Evolutionary conservation across 2,797 vertebrate genomes (phyloP), one percentile per base, ranked within the genome.

Genomic region (Channa striata): DNA sequence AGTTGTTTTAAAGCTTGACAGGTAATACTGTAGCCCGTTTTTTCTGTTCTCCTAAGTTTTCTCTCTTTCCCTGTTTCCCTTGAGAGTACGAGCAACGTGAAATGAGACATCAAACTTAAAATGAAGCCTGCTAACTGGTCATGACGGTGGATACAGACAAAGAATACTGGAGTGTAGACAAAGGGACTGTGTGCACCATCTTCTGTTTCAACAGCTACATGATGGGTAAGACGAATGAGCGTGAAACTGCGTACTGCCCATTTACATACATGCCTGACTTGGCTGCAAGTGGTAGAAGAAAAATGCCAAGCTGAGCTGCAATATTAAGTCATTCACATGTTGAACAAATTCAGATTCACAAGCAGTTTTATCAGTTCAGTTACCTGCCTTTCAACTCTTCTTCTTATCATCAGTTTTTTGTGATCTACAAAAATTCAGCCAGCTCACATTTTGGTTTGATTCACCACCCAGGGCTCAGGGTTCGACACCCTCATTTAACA

Each of bases 51-150:
- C 13, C 16, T 61, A 70, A 67, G 47, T 52, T n/a, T n/a, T n/a
- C n/a, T n/a, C 39, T 54, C 59, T 62, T 34, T 42, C 51, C 43
- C n/a, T 17, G 23, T 56, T 66, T 66, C 74, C 57, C 52, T 14
- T 11, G 60, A 68, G 59, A 19, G 33, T 20, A 17, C 8, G 40
- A 30, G 30, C 25, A 72, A 46, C 36, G 54, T 49, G 57, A 83
- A 34, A 37, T 40, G 50, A 52, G 68, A 48, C 42, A 42, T 52
- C 39, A 67, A 36, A 63, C 23, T n/a, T 57, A 53, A 69, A 59
- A 43, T 46, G 40, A 56, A 60, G 61, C 3, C 25, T 52, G n/a
- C n/a, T 25, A 11, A 39, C 16, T 44, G 60, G 33, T 36, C 53
- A 46, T 46, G 7, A 54, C 12, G 37, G 23, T 43, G 21, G 30